Conservation (phyloP, 2,113 vertebrate species). For the Pyrgilauda ruficollis region DNA sequence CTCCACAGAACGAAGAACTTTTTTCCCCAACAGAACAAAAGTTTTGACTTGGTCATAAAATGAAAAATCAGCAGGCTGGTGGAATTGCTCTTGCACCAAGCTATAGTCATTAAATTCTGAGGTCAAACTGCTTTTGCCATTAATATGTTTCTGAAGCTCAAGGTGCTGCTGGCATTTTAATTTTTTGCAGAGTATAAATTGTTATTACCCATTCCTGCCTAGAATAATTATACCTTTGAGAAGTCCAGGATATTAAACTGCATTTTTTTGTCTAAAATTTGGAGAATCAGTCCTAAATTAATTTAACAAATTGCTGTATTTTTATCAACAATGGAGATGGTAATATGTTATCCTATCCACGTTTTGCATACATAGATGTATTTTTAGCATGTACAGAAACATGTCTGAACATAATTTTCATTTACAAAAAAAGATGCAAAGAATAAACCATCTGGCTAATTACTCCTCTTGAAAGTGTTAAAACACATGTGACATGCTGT, state of each 20-base stretch:
- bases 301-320: background rate
- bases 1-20: background rate
- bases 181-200: background rate
- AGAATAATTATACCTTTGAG: background rate
- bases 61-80: background rate
- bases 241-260: background rate
- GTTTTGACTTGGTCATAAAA: background rate
- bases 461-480: background rate
- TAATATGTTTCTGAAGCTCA: background rate
- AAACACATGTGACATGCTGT: background rate
- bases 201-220: background rate
- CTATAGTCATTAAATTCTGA: background rate
- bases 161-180: background rate
- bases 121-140: background rate
- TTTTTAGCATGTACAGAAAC: background rate
- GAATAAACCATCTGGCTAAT: background rate
- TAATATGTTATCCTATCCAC: background rate
- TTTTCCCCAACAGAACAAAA: background rate
- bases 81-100: background rate
- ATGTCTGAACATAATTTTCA: background rate
- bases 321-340: background rate
- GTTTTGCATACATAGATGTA: background rate
- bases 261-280: background rate
- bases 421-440: background rate
- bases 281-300: background rate